Evolutionary conservation across 1,140 invertebrate genomes (phyloP), one percentile per base, ranked within the genome.

Genomic region (Oreohelix idahoensis): DNA sequence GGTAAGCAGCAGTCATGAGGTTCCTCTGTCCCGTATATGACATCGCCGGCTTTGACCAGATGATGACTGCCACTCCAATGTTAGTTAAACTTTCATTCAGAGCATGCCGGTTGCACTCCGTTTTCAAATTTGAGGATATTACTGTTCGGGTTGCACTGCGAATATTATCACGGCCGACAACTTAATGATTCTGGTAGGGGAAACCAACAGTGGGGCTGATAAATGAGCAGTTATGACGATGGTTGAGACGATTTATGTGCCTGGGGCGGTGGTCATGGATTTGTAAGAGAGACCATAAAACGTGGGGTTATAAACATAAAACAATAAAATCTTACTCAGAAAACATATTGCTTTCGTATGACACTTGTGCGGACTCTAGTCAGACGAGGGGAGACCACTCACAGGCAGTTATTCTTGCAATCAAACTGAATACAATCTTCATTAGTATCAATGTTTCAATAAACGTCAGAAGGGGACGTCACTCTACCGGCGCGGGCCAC

Each of bases 391-490:
- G 51, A n/a, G 39, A 20, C 26, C 71, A 38, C 71, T 74, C 38
- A 38, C 15, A 38, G 71, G 39, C 39, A 23, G 71, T 74, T 74
- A 42, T 45, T 39, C 39, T 45, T n/a, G 71, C 71, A 42, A 74
- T 74, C 38, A 42, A 39, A 38, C 36, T 35, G 51, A 29, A 77
- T 53, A 77, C 32, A 77, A 77, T 58, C 51, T 77, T 77, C 75
- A 77, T 77, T 58, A 77, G 75, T 77, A 51, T 58, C 51, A 77
- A 77, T 77, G 29, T 77, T 77, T 58, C 75, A 77, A 77, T 77
- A 77, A 77, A 77, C 45, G 75, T 77, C 75, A 45, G 17, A 17
- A 20, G n/a, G 26, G 29, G 49, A 35, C 32, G 69, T 35, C 38
- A 71, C 38, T 71, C 32, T 39, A 32, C n/a, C 45, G 75, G n/a